phyloP scores from a whole-genome alignment of 2,797 vertebrate genomes.

The Phalanger gymnotis region DNA sequence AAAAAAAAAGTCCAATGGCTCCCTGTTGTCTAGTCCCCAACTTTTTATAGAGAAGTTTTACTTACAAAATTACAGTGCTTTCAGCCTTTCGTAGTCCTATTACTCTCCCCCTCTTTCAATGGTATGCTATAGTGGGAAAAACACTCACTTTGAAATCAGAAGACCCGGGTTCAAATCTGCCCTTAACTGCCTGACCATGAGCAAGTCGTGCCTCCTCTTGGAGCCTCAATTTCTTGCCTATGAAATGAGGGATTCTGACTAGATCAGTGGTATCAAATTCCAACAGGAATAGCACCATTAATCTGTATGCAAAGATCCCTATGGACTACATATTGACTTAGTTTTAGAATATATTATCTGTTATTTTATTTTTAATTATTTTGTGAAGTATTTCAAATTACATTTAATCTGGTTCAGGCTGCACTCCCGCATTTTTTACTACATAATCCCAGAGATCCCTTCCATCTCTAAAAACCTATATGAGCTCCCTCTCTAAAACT shows the following conservation, averaged over 20 bases:
- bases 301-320: background rate
- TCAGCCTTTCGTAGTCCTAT: background rate
- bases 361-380: background rate
- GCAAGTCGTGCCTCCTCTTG: background rate
- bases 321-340: background rate
- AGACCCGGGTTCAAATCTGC: background rate
- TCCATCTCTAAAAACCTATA: background rate
- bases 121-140: background rate
- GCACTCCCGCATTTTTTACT: background rate
- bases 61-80: background rate
- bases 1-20: background rate
- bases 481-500: background rate
- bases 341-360: background rate
- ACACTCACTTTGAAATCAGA: background rate
- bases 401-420: background rate
- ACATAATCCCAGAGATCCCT: background rate
- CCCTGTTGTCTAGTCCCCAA: background rate
- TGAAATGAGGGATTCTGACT: background rate
- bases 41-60: background rate
- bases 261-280: background rate
- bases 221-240: background rate
- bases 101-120: background rate
- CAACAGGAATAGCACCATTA: background rate
- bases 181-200: background rate
- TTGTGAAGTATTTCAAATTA: background rate